Evolutionary conservation across 2,113 vertebrate genomes (phyloP), one percentile per base, ranked within the genome.

Genomic region (Tragelaphus imberbis): DNA sequence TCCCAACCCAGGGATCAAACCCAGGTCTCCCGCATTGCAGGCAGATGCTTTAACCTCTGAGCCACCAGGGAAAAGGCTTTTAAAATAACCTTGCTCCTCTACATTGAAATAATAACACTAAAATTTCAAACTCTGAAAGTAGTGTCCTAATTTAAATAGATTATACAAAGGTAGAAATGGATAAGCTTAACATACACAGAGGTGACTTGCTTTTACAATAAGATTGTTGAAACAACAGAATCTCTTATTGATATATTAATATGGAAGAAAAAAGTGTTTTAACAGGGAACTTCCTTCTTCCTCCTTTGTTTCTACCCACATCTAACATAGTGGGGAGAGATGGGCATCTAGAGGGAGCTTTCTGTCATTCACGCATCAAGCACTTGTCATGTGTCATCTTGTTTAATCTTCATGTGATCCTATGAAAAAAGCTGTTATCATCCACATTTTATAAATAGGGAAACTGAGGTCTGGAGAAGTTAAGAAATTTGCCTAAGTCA

Each of bases 161-260:
- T 95, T 94, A 97, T 90, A 88, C 10, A 3, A 92, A 90, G 86
- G 44, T 90, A 30, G 21, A 65, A 96, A 94, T 56, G 90, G 95
- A 95, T 87, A 91, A 90, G 11, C 47, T 95, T 51, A 71, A 30
- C 13, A 4, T 28, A 80, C 21, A 30, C 44, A 40, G 13, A 28
- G 40, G 44, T 90, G 75, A 90, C 92, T 96, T 94, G 75, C 75
- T 85, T 98, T 71, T 90, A 49, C 95, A 96, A 89, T 88, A 84
- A 97, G 47, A 84, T 84, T 96, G 63, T 97, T 90, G 90, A 92
- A 63, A 90, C 21, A 92, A 84, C 17, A 0, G 27, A 88, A 65
- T 93, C 71, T 95, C 27, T 95, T 92, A 58, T 40, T 94, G 56
- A 44, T 58, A 65, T 94, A 86, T 82, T 96, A 86, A 96, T 81